Base-by-base conservation (phyloP, 1,140 invertebrate genomes). In the Atopsyche davidsoni region DNA sequence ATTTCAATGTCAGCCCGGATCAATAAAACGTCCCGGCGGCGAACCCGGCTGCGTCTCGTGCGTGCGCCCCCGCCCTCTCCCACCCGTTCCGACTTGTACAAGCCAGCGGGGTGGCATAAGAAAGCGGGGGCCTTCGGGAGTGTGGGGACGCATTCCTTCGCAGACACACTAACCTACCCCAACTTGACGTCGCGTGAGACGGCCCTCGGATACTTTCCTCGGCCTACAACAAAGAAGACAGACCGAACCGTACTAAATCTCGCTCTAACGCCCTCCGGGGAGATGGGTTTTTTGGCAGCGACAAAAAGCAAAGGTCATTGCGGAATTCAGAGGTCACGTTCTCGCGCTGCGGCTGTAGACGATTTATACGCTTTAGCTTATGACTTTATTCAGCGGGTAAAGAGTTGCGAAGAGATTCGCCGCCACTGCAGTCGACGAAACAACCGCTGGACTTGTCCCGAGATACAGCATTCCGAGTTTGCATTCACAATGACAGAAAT, bases 1-100 rank as follows among this genome's bases (percentile, higher is more conserved):
- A 70, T 72, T 73, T 74, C 72, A 74, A 74, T 74, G 72, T 74
- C 72, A 74, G 69, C 66, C 64, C 65, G 67, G 72, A 74, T 74
- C 72, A 71, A 74, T 74, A 72, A 51, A 54, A 51, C 45, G 13
- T 31, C 18, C 31, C 34, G 2, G 25, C 48, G 36, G 36, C 49
- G 49, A 36, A 34, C 16, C 38, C 51, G 51, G 46, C 36, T 40
- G 36, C 36, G 24, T 18, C 11, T 34, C 24, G 34, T 19, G 49
- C 49, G 35, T 35, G 35, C 23, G 31, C 38, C 47, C 38, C 32
- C 14, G 32, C 31, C 22, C 19, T 21, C 22, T n/a, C 32, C 13
- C 18, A 11, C 11, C 40, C 28, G 18, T 22, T 14, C n/a, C n/a
- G 21, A n/a, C 18, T 11, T n/a, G 24, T 21, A 4, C 35, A 36